phyloP scores from a whole-genome alignment of 2,113 vertebrate genomes.

The Tupaia tana region DNA sequence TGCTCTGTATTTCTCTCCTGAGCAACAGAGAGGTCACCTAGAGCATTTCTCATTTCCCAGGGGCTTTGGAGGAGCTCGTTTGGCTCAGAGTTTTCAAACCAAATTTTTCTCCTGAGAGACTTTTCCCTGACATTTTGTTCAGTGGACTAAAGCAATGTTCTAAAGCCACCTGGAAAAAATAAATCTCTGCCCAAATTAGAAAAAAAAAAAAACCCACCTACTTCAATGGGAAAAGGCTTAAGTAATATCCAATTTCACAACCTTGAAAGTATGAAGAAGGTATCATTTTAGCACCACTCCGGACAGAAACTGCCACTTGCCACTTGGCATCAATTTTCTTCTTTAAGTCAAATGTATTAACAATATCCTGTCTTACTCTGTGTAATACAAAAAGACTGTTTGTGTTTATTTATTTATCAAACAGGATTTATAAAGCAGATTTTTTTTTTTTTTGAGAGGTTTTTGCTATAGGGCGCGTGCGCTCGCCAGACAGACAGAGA shows the following conservation, averaged over 20 bases:
- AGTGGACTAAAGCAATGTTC: background rate
- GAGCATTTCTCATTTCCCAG: background rate
- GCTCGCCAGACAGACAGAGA: too few relatives aligned
- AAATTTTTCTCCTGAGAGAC: background rate
- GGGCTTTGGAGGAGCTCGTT: background rate
- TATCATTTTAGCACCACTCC: background rate
- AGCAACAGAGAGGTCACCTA: background rate
- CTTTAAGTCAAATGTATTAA: background rate
- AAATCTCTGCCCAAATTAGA: background rate
- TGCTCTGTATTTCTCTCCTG: background rate
- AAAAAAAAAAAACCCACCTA: background rate
- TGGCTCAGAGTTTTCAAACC: background rate
- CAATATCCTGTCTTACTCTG: background rate
- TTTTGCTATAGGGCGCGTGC: too few relatives aligned
- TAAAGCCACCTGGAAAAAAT: background rate
- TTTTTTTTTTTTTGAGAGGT: too few relatives aligned
- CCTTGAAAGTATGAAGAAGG: background rate
- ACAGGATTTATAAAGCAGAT: background rate
- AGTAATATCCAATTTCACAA: background rate
- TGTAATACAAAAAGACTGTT: background rate
- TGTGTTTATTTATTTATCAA: background rate
- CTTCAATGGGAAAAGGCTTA: background rate
- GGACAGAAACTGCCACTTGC: background rate
- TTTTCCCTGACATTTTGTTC: constrained; percentile 6
- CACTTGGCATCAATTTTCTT: background rate